These are phyloP conservation scores for Antennarius maculatus DNA, from an alignment of 2,797 vertebrate genomes.

Conservation along the genomic window DNA sequence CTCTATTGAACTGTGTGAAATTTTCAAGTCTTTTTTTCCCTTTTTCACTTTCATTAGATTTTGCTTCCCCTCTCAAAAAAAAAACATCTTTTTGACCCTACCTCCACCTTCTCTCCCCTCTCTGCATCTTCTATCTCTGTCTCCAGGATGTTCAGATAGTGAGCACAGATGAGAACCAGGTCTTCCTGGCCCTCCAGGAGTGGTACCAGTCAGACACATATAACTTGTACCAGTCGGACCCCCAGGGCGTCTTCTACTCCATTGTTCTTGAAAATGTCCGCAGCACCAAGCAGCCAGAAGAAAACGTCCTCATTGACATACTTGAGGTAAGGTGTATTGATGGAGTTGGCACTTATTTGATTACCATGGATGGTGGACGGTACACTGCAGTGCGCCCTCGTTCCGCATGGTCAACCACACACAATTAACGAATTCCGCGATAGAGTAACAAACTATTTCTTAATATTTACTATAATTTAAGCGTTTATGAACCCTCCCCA, in stretches of 20 bases:
- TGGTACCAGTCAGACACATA: conserved; percentile 97
- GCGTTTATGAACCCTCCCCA: too few relatives aligned
- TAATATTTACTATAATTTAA: too few relatives aligned
- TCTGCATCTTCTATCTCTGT: too few relatives aligned
- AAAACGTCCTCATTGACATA: conserved; percentile 91
- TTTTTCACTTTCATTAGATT: neutral
- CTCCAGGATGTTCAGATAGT: conserved; percentile 92
- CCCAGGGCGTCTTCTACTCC: conserved; percentile 88
- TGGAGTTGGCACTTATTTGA: neutral
- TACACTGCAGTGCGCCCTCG: too few relatives aligned
- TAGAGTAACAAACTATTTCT: too few relatives aligned
- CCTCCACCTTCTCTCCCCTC: neutral
- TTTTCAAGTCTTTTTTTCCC: neutral
- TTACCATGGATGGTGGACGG: neutral
- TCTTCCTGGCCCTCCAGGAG: conserved; percentile 94
- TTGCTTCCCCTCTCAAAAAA: neutral
- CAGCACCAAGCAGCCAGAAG: conserved; percentile 93
- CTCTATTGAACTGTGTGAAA: neutral
- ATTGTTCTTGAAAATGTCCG: conserved; percentile 91
- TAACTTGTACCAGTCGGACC: conserved; percentile 95
- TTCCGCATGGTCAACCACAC: too few relatives aligned
- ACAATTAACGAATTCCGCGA: too few relatives aligned
- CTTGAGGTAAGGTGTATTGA: conserved; percentile 85
- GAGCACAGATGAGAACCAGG: conserved; percentile 94
- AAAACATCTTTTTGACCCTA: neutral